Evolutionary conservation across 1,140 invertebrate species (phyloP).

Genomic region (Odontomachus brunneus): DNA sequence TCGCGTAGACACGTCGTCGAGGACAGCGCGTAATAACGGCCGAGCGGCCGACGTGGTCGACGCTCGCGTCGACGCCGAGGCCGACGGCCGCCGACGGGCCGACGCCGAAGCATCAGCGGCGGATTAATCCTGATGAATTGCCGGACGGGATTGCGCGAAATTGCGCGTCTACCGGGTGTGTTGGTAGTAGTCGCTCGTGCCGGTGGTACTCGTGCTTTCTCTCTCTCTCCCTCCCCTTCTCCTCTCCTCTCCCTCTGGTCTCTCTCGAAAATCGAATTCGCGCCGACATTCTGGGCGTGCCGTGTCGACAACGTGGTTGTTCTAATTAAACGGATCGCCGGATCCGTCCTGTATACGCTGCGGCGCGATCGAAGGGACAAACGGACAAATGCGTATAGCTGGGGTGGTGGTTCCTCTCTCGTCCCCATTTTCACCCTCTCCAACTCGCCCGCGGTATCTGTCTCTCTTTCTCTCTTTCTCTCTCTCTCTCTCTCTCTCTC

Average conservation of each 20-base stretch:
- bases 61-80: conserved; percentile 21
- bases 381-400: conserved; percentile 10
- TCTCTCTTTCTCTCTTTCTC: too few relatives aligned
- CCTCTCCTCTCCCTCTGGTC: background rate
- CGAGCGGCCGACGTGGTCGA: conserved; percentile 10
- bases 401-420: background rate
- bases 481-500: too few relatives aligned
- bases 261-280: conserved; percentile 52
- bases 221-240: background rate
- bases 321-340: conserved; percentile 66
- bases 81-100: background rate
- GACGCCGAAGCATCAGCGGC: conserved; percentile 45
- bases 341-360: conserved; percentile 8
- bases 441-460: too few relatives aligned
- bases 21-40: conserved; percentile 44
- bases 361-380: conserved; percentile 25
- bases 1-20: conserved; percentile 39
- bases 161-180: conserved; percentile 47
- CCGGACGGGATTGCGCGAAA: conserved; percentile 51
- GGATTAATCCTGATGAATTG: conserved; percentile 72
- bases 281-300: conserved; percentile 44
- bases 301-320: conserved; percentile 35
- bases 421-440: too few relatives aligned
- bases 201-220: background rate
- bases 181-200: background rate